Percentiles rank a stretch among this genome's conserved stretches.
These are phyloP conservation scores for Ptychoptera albimana DNA, from an alignment of 2,888 invertebrate species.

Conservation along the genomic window DNA sequence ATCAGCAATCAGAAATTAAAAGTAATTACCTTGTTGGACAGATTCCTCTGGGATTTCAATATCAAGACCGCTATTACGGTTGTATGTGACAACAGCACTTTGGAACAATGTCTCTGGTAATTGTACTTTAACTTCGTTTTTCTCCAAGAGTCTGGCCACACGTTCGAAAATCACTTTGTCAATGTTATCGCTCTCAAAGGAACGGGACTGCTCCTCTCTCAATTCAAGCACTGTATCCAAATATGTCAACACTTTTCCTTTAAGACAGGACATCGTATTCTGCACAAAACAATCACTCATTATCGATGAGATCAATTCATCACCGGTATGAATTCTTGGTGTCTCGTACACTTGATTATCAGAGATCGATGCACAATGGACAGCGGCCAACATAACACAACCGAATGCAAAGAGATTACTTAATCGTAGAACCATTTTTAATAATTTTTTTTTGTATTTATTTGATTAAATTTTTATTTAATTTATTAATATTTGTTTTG, in stretches of 20 bases:
- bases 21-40: conserved; percentile 16
- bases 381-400: conserved; percentile 35
- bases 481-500: conserved; percentile 1
- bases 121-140: conserved; percentile 56
- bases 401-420: conserved; percentile 36
- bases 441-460: conserved; percentile 1
- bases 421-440: conserved; percentile 23
- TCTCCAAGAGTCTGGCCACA: conserved; percentile 49
- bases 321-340: conserved; percentile 43
- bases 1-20: no score
- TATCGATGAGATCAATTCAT: conserved; percentile 52
- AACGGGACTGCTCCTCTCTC: conserved; percentile 41
- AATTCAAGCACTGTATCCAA: conserved; percentile 54
- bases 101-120: conserved; percentile 58
- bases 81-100: conserved; percentile 47
- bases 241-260: conserved; percentile 59
- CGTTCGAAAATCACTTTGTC: conserved; percentile 63
- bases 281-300: conserved; percentile 56
- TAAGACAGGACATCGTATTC: conserved; percentile 55
- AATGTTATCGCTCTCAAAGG: conserved; percentile 42
- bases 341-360: conserved; percentile 35
- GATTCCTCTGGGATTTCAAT: conserved; percentile 38
- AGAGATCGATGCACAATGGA: conserved; percentile 34
- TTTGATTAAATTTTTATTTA: not conserved
- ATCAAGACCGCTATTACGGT: conserved; percentile 48